Conservation (phyloP, 2,797 vertebrate species). For the Martes flavigula region DNA sequence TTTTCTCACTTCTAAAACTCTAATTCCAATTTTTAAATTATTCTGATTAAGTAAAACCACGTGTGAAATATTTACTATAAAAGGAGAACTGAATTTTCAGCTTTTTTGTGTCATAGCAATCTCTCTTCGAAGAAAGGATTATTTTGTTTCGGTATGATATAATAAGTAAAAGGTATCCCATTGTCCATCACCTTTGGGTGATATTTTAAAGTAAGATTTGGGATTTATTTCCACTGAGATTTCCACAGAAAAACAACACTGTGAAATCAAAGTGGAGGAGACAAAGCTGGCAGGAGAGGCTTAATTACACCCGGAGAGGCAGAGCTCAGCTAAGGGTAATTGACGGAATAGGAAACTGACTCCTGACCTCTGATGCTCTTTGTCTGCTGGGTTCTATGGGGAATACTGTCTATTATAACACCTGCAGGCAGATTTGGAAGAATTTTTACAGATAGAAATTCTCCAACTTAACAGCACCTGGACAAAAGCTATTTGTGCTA, state of each 20-base stretch:
- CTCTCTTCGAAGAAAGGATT: neutral
- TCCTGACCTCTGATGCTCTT: neutral
- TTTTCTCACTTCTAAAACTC: slow-evolving; percentile 49
- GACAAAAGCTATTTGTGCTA: neutral
- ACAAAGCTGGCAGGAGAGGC: neutral
- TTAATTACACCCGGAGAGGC: neutral
- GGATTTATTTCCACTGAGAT: neutral
- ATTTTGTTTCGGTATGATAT: neutral
- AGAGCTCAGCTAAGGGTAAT: neutral
- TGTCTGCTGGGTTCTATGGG: neutral
- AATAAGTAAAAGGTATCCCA: neutral
- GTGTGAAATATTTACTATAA: neutral
- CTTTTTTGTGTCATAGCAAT: neutral
- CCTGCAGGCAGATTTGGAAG: neutral
- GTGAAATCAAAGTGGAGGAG: neutral
- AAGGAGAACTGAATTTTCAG: neutral
- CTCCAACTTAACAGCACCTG: neutral
- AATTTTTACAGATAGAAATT: neutral
- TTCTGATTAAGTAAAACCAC: neutral
- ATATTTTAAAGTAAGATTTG: neutral
- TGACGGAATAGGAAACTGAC: neutral
- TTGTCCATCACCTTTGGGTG: neutral
- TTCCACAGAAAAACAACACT: neutral
- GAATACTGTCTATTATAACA: neutral
- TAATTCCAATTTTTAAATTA: neutral